Base-by-base conservation (phyloP, 2,113 vertebrate species). In the Gorilla gorilla region DNA sequence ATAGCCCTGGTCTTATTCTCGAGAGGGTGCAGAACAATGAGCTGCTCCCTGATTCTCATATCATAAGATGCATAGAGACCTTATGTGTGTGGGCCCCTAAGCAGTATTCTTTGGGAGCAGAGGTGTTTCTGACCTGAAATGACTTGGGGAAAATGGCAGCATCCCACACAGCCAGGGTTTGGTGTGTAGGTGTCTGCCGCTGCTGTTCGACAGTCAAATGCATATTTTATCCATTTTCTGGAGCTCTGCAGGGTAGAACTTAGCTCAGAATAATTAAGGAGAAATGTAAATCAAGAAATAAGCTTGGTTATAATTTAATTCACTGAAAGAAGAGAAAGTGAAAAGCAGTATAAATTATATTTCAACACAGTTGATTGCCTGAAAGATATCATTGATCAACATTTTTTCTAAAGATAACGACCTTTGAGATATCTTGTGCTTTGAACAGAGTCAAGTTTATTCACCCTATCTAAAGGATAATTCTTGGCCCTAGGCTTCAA, bases 81-180 rank as follows among this genome's bases (percentile, higher is more conserved):
- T 79, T 52, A 6, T 59, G 92, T 52, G 93, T 89, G 89, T 66
- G 93, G 86, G 68, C 27, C 43, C 40, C 30, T 84, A n/a, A 73
- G 40, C 78, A 64, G 59, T 80, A 50, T 84, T 92, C 72, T 89
- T 80, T 57, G 48, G 80, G 45, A 97, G 90, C 92, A 97, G 96
- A 97, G 97, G 90, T 98, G 95, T 97, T 98, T 89, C 95, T 97
- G 96, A 97, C 98, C 98, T 96, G 73, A 98, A 94, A 96, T 86
- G 97, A 98, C 98, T 97, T 90, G 48, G 48, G 73, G 88, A 64
- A 95, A 95, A 73, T 93, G 93, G 93, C 89, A 90, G 59, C 90
- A 0, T 93, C 97, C 97, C 90, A 98, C 97, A 96, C 95, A 96
- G 96, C 85, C 86, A 76, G 70, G 94, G 94, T 87, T 95, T 96